Evolutionary conservation across 1,140 invertebrate species (phyloP).

Genomic region (Heterodera schachtii): DNA sequence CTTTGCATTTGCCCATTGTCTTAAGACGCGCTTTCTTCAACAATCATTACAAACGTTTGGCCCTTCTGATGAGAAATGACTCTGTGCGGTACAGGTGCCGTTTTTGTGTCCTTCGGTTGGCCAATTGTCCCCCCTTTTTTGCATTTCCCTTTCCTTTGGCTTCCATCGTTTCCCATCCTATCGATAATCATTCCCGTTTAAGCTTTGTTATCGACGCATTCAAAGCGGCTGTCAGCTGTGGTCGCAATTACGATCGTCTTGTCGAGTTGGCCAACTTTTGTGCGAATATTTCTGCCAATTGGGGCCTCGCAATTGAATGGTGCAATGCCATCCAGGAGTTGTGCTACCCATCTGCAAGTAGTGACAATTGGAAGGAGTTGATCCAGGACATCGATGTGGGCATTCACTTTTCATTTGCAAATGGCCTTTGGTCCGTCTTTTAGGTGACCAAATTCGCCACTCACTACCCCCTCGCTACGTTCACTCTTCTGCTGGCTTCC

Average conservation of each 20-base stretch:
- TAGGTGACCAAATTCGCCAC: constrained; percentile 37
- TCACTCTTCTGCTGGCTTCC: constrained; percentile 49
- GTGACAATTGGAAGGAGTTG: constrained; percentile 37
- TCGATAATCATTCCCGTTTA: not conserved
- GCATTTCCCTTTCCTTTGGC: too few relatives aligned
- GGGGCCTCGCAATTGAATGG: constrained; percentile 50
- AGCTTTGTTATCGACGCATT: constrained; percentile 56
- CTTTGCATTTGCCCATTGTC: not conserved
- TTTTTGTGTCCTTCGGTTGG: not conserved
- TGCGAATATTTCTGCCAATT: constrained; percentile 67
- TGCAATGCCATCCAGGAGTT: constrained; percentile 51
- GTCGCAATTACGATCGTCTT: constrained; percentile 47
- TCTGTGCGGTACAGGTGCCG: constrained; percentile 32
- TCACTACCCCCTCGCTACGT: constrained; percentile 53
- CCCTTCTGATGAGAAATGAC: constrained; percentile 38
- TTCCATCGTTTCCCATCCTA: not conserved
- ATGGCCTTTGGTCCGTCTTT: constrained; percentile 17
- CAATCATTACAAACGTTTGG: constrained; percentile 42
- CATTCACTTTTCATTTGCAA: not conserved
- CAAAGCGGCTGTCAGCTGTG: constrained; percentile 29
- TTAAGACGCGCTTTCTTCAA: constrained; percentile 44
- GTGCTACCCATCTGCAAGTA: constrained; percentile 35
- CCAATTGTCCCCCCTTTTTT: not conserved
- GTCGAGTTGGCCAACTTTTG: constrained; percentile 54
- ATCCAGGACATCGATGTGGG: constrained; percentile 44